A percentile compares a stretch with the other conserved stretches of the same genome.
These are phyloP conservation scores for Scomberomorus guttatus DNA, from an alignment of 2,797 vertebrate species.

Conservation along the genomic window DNA sequence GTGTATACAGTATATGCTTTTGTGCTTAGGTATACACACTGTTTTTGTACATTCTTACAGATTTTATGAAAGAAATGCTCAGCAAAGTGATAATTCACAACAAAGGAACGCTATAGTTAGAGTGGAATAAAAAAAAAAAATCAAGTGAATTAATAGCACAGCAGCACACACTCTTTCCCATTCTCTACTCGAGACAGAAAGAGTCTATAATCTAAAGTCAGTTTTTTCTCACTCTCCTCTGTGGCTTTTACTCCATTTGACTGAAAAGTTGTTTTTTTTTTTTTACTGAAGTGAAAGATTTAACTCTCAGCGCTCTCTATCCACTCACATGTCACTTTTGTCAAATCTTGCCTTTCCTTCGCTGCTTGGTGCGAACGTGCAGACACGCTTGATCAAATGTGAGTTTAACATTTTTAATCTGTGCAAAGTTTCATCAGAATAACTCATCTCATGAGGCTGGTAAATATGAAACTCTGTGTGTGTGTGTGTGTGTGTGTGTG, in stretches of 20 bases:
- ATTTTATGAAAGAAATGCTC: slow-evolving; percentile 41
- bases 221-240: slow-evolving; percentile 62
- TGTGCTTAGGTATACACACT: slow-evolving; percentile 25
- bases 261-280: slow-evolving; percentile 62
- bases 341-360: slow-evolving; percentile 75
- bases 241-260: slow-evolving; percentile 71
- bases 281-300: slow-evolving; percentile 74
- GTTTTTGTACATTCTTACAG: slow-evolving; percentile 37
- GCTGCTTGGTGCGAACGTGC: slow-evolving; percentile 62
- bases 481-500: slow-evolving; percentile 19
- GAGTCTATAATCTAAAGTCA: slow-evolving; percentile 68
- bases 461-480: slow-evolving; percentile 70
- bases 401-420: slow-evolving; percentile 83
- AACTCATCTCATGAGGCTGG: slow-evolving; percentile 74
- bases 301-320: slow-evolving; percentile 75
- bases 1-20: slow-evolving; percentile 20
- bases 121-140: slow-evolving; percentile 32
- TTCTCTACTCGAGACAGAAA: slow-evolving; percentile 57
- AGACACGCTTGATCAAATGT: slow-evolving; percentile 82
- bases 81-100: slow-evolving; percentile 53
- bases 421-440: slow-evolving; percentile 81
- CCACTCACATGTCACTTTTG: slow-evolving; percentile 79
- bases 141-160: slow-evolving; percentile 46
- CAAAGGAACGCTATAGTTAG: slow-evolving; percentile 42
- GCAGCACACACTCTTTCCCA: slow-evolving; percentile 36